These are phyloP conservation scores for Poeciliopsis turneri DNA, from an alignment of 2,797 vertebrate genomes.

Conservation along the genomic window DNA sequence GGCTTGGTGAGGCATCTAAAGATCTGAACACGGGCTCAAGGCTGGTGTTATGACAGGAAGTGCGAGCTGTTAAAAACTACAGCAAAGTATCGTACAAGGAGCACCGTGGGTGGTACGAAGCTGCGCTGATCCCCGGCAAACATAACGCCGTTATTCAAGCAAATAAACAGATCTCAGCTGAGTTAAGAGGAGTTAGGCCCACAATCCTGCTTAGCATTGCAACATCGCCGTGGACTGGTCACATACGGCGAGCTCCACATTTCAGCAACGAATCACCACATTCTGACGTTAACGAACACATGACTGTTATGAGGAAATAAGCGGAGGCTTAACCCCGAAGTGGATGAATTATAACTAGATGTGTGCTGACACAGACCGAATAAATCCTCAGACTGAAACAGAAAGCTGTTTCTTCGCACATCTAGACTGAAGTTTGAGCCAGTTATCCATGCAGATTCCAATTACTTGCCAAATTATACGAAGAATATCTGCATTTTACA, in stretches of 20 bases:
- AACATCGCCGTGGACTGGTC: conserved; percentile 30
- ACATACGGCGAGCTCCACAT: conserved; percentile 43
- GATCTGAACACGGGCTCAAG: background rate
- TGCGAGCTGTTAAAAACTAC: conserved; percentile 37
- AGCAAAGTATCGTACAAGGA: conserved; percentile 48
- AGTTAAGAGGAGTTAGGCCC: conserved; percentile 40
- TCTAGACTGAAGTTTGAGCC: conserved; percentile 18
- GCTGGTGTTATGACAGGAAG: conserved; percentile 14
- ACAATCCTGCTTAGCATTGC: conserved; percentile 58
- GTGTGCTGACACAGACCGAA: conserved; percentile 11
- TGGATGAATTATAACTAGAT: conserved; percentile 16
- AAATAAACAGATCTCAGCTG: conserved; percentile 54
- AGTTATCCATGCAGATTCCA: conserved; percentile 16
- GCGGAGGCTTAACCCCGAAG: conserved; percentile 17
- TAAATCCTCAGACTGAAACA: conserved; percentile 13
- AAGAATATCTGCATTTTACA: background rate
- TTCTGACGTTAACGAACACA: conserved; percentile 31
- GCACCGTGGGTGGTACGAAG: conserved; percentile 38
- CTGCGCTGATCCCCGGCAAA: conserved; percentile 61
- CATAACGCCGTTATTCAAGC: conserved; percentile 50
- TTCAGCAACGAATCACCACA: conserved; percentile 27
- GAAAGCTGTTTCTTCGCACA: background rate
- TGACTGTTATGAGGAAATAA: conserved; percentile 48
- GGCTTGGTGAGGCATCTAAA: background rate
- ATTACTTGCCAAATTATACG: background rate